These are phyloP conservation scores for Tautogolabrus adspersus DNA, from an alignment of 2,113 vertebrate species.

Conservation along the genomic window DNA sequence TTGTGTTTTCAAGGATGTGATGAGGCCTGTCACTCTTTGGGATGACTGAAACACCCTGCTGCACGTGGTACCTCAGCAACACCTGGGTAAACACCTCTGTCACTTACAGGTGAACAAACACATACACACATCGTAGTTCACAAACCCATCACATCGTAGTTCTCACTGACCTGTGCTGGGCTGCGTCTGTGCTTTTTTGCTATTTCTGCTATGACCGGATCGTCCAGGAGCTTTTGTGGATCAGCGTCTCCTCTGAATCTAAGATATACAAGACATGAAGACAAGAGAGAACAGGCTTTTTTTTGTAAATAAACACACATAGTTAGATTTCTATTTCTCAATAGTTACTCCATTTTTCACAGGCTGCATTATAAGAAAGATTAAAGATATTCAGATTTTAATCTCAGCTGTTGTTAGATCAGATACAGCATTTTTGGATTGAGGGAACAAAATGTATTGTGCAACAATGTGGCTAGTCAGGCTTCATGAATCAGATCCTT, in stretches of 20 bases:
- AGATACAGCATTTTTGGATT: too few species aligned
- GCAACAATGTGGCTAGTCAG: too few species aligned
- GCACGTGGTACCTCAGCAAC: constrained; percentile 81
- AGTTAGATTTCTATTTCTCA: too few species aligned
- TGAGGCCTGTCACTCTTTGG: constrained; percentile 83
- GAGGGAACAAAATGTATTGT: too few species aligned
- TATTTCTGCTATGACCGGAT: constrained; percentile 72
- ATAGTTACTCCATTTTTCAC: not conserved
- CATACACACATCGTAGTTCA: not conserved
- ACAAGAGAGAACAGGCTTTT: not conserved
- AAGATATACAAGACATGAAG: not conserved
- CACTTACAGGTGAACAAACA: not conserved
- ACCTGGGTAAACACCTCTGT: constrained; percentile 62
- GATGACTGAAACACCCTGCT: constrained; percentile 82
- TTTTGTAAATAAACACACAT: too few species aligned
- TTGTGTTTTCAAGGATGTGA: constrained; percentile 85
- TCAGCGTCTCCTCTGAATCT: constrained; percentile 75
- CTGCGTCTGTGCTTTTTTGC: constrained; percentile 73
- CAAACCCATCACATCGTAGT: too few species aligned
- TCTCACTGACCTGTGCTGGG: constrained; percentile 76
- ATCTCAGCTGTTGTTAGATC: too few species aligned
- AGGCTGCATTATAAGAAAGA: too few species aligned
- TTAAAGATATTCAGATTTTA: too few species aligned
- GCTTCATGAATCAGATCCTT: too few species aligned
- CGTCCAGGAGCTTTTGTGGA: constrained; percentile 76